These are phyloP conservation scores for Ectropis crepuscularia DNA, from an alignment of 2,888 invertebrate species.

Conservation along the genomic window DNA sequence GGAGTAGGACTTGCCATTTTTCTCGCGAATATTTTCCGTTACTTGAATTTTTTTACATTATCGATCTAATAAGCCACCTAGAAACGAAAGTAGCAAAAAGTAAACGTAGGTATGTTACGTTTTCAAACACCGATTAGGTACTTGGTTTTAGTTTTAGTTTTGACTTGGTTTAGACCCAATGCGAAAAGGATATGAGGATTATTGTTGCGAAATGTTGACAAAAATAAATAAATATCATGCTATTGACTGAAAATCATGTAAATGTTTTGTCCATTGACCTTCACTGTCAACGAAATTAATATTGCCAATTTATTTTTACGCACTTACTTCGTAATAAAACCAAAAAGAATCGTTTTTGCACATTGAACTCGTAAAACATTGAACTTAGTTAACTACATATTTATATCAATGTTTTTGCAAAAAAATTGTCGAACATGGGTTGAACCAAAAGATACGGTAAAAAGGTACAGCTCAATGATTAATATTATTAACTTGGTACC, in stretches of 20 bases:
- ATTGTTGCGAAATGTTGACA: conserved; percentile 2
- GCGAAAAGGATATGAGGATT: too few species aligned
- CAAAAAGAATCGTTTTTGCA: too few species aligned
- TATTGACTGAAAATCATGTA: conserved; percentile 1
- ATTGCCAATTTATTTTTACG: not conserved
- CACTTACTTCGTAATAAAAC: not conserved
- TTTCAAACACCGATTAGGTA: not conserved
- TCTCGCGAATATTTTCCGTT: conserved; percentile 30
- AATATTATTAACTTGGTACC: too few species aligned
- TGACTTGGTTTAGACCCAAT: not conserved
- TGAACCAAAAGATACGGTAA: too few species aligned
- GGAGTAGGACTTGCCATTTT: conserved; percentile 71
- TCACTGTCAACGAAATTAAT: conserved; percentile 3
- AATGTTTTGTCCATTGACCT: conserved; percentile 1
- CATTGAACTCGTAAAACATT: too few species aligned
- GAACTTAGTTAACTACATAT: too few species aligned
- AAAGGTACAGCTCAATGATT: too few species aligned
- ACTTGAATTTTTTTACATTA: conserved; percentile 42
- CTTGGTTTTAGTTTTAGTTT: not conserved
- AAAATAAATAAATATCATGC: not conserved
- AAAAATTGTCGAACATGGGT: too few species aligned
- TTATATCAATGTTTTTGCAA: too few species aligned
- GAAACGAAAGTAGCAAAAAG: conserved; percentile 38
- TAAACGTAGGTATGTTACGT: not conserved
- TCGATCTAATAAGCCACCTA: conserved; percentile 64